Evolutionary conservation across 1,140 invertebrate species (phyloP).

Genomic region (Cotesia typhae): DNA sequence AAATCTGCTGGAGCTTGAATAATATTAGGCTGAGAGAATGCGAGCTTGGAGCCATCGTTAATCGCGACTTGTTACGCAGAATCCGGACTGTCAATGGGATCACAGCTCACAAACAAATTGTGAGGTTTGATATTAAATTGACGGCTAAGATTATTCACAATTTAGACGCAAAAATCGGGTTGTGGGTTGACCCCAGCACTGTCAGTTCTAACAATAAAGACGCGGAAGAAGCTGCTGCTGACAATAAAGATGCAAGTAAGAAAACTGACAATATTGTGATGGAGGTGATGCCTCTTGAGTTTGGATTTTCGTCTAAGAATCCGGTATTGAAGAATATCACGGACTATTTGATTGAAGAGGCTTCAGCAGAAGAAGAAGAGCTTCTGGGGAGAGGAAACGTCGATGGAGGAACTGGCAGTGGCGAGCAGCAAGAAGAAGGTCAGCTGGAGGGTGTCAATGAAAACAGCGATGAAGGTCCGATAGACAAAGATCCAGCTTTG

Average conservation of each 20-base stretch:
- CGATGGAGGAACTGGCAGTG: conserved; percentile 46
- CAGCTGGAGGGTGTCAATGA: conserved; percentile 65
- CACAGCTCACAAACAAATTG: conserved; percentile 88
- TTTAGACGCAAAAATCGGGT: conserved; percentile 83
- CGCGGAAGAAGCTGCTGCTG: conserved; percentile 42
- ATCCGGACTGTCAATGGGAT: conserved; percentile 94
- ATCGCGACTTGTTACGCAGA: conserved; percentile 90
- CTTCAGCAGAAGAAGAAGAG: conserved; percentile 97
- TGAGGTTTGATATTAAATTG: conserved; percentile 91
- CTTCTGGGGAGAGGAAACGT: conserved; percentile 77
- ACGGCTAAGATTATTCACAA: conserved; percentile 95
- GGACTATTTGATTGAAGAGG: conserved; percentile 98
- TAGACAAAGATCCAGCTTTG: conserved; percentile 83
- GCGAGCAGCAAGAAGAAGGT: conserved; percentile 65
- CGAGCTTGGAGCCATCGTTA: conserved; percentile 94
- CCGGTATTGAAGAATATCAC: conserved; percentile 97
- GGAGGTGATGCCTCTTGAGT: conserved; percentile 75
- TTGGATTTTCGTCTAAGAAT: conserved; percentile 89
- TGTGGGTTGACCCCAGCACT: conserved; percentile 76
- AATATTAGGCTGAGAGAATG: conserved; percentile 91
- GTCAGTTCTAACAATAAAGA: conserved; percentile 46
- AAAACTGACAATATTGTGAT: conserved; percentile 47
- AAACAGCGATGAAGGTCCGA: conserved; percentile 67
- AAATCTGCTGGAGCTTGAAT: conserved; percentile 99
- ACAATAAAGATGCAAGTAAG: conserved; percentile 46